A percentile compares a stretch with the other conserved stretches of the same genome.
Conservation (phyloP, 2,797 vertebrate genomes). For the Brotula barbata region DNA sequence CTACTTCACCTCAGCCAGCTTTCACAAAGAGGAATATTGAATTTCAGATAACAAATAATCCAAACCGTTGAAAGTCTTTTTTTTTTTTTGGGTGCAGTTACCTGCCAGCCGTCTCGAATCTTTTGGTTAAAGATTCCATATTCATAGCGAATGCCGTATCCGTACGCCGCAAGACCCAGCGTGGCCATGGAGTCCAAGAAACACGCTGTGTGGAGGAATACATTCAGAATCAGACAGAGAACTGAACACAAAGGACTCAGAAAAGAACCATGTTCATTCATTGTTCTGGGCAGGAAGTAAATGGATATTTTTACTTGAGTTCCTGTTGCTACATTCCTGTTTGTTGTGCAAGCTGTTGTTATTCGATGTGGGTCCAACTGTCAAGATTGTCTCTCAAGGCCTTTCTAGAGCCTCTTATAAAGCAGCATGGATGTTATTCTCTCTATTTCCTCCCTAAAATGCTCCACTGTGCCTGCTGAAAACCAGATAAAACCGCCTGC, state of each 20-base stretch:
- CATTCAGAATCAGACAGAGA: neutral
- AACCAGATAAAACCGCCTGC: no score
- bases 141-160: constrained; percentile 96
- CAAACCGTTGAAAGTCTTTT: no score
- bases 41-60: constrained; percentile 24
- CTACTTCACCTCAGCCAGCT: constrained; percentile 33
- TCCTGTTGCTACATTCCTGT: constrained; percentile 23
- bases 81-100: constrained; percentile 51
- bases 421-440: neutral
- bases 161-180: constrained; percentile 92
- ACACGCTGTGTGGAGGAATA: constrained; percentile 68
- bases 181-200: constrained; percentile 92
- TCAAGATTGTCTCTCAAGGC: no score
- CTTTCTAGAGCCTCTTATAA: neutral
- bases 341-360: no score
- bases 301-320: constrained; percentile 1
- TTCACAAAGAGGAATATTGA: neutral
- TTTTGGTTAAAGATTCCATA: constrained; percentile 99
- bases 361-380: no score
- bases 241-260: neutral
- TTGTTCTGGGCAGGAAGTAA: neutral
- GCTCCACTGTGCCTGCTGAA: neutral
- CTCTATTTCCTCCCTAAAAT: neutral
- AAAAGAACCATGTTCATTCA: neutral
- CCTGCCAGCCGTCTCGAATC: constrained; percentile 96